Evolutionary conservation across 1,140 invertebrate genomes (phyloP).

Genomic region (Glossosoma conforme): DNA sequence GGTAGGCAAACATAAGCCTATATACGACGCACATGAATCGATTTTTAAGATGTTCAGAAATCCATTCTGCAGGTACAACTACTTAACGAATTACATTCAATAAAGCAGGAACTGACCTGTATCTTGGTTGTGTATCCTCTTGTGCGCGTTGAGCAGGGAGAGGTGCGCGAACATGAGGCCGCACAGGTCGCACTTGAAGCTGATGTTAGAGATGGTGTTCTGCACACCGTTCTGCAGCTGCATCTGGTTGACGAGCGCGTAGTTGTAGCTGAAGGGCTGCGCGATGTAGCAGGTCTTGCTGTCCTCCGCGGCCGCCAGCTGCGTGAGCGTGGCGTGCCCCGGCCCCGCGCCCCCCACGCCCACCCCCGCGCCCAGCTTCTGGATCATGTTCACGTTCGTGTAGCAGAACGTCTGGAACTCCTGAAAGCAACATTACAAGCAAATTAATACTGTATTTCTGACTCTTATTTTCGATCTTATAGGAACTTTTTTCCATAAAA

Average conservation of each 20-base stretch:
- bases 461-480: too few relatives aligned
- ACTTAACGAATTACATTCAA: neutral
- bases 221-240: conserved; percentile 54
- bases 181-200: conserved; percentile 82
- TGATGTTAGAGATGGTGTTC: conserved; percentile 71
- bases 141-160: conserved; percentile 73
- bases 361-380: conserved; percentile 51
- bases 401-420: conserved; percentile 65
- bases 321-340: conserved; percentile 59
- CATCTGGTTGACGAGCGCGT: conserved; percentile 60
- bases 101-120: conserved; percentile 35
- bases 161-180: conserved; percentile 76
- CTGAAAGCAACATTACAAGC: conserved; percentile 34
- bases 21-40: too few relatives aligned
- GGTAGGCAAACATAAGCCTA: too few relatives aligned
- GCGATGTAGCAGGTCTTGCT: conserved; percentile 66
- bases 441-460: too few relatives aligned
- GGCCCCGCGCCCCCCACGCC: conserved; percentile 47
- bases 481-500: too few relatives aligned
- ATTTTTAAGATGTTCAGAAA: too few relatives aligned
- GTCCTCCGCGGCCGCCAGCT: conserved; percentile 53
- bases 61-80: too few relatives aligned
- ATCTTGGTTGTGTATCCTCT: conserved; percentile 67
- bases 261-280: conserved; percentile 66
- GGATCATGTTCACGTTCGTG: conserved; percentile 62